These are phyloP conservation scores for Trichechus manatus DNA, from an alignment of 2,113 vertebrate species.

Conservation along the genomic window DNA sequence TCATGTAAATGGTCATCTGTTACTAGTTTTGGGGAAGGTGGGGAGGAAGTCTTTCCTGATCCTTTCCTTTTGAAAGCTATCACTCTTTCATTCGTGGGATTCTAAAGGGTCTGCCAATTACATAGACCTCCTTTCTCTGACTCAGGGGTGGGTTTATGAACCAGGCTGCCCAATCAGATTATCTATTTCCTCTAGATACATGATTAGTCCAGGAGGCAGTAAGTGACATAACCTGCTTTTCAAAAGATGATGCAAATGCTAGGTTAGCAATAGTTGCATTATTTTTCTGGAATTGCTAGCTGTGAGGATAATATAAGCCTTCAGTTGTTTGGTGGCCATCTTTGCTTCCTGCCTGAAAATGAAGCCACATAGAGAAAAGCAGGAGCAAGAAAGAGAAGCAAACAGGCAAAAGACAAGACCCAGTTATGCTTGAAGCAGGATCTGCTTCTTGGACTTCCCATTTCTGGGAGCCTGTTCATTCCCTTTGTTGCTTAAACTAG, in stretches of 20 bases:
- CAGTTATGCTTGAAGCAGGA: background rate
- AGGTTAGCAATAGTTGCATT: background rate
- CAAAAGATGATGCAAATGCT: background rate
- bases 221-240: background rate
- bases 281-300: background rate
- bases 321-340: background rate
- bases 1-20: background rate
- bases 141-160: background rate
- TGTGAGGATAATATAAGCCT: background rate
- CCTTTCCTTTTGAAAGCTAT: background rate
- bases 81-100: background rate
- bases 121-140: background rate
- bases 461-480: background rate
- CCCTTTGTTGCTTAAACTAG: background rate
- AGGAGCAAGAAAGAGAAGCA: background rate
- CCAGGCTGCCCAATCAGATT: background rate
- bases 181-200: background rate
- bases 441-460: background rate
- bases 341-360: constrained; percentile 9
- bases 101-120: background rate
- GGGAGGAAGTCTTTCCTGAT: background rate
- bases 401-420: background rate
- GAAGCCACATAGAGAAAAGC: constrained; percentile 16
- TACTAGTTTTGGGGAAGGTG: background rate
- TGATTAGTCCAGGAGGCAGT: background rate